Evolutionary conservation across 2,797 vertebrate genomes (phyloP).

Genomic region (Microhierax caerulescens): DNA sequence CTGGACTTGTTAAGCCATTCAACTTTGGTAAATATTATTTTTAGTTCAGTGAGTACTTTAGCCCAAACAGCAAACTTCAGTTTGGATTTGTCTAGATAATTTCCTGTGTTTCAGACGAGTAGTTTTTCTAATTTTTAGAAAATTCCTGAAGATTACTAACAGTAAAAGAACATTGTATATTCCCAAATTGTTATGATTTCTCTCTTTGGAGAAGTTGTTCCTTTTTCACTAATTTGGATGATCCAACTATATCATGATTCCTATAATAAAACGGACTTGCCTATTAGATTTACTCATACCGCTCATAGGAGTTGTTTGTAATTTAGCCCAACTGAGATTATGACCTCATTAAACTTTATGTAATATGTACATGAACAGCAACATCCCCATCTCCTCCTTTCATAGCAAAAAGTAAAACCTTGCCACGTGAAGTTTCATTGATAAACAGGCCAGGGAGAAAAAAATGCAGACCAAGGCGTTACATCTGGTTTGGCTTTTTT

Average conservation of each 20-base stretch:
- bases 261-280: background rate
- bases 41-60: background rate
- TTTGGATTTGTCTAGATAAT: background rate
- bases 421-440: background rate
- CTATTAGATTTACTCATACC: background rate
- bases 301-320: background rate
- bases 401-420: background rate
- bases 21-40: background rate
- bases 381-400: background rate
- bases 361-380: background rate
- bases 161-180: background rate
- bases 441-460: background rate
- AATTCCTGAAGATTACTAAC: background rate
- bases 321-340: background rate
- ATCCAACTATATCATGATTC: background rate
- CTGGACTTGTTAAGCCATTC: background rate
- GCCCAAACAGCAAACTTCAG: background rate
- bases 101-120: background rate
- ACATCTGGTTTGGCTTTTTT: background rate
- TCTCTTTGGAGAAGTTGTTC: background rate
- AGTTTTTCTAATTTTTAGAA: background rate
- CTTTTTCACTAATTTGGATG: background rate
- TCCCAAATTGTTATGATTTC: background rate
- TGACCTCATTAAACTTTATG: background rate
- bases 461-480: background rate